Conservation (phyloP, 2,797 vertebrate genomes). For the Halcyon smyrnensis region DNA sequence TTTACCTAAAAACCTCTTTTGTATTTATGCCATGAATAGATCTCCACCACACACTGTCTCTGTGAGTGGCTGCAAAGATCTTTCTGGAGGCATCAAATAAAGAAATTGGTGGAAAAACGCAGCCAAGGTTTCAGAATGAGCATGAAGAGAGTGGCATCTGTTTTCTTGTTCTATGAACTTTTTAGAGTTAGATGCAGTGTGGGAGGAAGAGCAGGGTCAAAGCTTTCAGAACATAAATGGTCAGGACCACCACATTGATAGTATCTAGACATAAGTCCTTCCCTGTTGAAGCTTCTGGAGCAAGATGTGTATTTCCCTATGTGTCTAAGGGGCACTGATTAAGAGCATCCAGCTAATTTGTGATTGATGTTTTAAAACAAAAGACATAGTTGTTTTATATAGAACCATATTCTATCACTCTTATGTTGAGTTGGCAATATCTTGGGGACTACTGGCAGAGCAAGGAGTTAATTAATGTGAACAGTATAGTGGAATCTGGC, state of each 20-base stretch:
- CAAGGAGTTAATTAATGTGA: not conserved
- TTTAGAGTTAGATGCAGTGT: not conserved
- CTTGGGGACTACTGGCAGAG: not conserved
- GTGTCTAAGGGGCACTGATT: not conserved
- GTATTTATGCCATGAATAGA: not conserved
- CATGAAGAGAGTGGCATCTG: accelerated
- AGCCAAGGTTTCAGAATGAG: not conserved
- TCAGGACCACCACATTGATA: accelerated
- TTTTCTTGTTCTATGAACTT: not conserved
- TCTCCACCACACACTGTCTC: not conserved
- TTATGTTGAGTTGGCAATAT: not conserved
- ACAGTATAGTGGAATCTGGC: not conserved
- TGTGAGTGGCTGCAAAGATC: not conserved
- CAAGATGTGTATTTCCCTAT: not conserved
- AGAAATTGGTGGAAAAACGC: not conserved
- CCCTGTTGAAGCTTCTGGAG: not conserved
- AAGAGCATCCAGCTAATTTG: not conserved
- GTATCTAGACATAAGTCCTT: not conserved
- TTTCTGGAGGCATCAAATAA: not conserved
- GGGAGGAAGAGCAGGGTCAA: not conserved
- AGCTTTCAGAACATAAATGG: not conserved
- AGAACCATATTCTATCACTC: not conserved
- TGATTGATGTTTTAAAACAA: not conserved
- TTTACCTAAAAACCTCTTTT: not conserved
- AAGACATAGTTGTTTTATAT: not conserved